Base-by-base conservation (phyloP, 2,113 vertebrate species). In the Melanerpes formicivorus region DNA sequence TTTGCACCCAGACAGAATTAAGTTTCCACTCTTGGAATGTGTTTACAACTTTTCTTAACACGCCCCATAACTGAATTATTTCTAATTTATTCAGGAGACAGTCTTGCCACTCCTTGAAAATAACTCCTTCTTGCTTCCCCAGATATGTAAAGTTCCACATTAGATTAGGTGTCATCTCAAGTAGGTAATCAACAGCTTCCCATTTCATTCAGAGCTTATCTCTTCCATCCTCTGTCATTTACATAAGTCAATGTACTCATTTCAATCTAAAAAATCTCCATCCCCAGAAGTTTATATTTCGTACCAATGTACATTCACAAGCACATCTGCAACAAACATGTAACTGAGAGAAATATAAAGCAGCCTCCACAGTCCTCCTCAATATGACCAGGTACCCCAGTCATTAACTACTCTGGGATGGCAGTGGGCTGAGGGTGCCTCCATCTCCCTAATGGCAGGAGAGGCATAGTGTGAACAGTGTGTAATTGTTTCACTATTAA, bases 101-200 rank as follows among this genome's bases (percentile, higher is more conserved):
- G 15, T 46, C 48, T 64, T 59, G 23, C n/a, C 29, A 64, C 54
- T 82, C 46, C 19, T 72, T 78, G 60, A 62, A 78, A 66, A n/a
- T 40, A 87, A 87, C 54, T n/a, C 11, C 17, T 74, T 62, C n/a
- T 63, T 58, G 16, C 23, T 71, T 82, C 25, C 29, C 67, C 9
- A 19, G 48, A 26, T n/a, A 82, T 2, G 19, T 3, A 46, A 66
- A 75, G 29, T 46, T 55, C 26, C 22, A 18, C 2, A 14, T 78
- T 50, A 71, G 58, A 64, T 16, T 25, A 81, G 29, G 42, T 0
- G 0, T 6, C 44, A 77, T n/a, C 25, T 64, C 1, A 0, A 54
- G 70, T 18, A 87, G 18, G 16, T 79, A 44, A 84, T 18, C 62
- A 84, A 44, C 54, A 52, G 32, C 7, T 56, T 63, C 60, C 18